Conservation (phyloP, 2,797 vertebrate species). For the Poecilia wingei region DNA sequence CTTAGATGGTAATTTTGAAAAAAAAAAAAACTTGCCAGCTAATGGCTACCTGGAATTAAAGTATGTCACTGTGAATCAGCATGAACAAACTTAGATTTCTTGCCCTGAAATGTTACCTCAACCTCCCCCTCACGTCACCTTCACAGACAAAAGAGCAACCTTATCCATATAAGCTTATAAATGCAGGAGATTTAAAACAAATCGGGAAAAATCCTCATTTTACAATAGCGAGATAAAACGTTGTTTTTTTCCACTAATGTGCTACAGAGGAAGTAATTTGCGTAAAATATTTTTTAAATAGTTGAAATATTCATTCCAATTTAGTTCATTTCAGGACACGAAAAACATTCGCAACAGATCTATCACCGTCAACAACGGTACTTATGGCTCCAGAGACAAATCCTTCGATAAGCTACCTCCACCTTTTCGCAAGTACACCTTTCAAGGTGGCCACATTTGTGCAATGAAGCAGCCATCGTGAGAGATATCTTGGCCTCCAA, state of each 20-base stretch:
- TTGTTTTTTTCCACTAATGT: too few relatives aligned
- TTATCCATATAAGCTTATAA: neutral
- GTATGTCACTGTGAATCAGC: constrained; percentile 24
- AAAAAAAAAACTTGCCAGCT: constrained; percentile 31
- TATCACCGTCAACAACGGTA: neutral
- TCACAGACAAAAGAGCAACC: neutral
- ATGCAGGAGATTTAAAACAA: neutral
- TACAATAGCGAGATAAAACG: neutral
- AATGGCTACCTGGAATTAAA: constrained; percentile 32
- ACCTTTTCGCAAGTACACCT: neutral
- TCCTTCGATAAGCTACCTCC: neutral
- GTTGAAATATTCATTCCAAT: neutral
- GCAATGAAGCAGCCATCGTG: too few relatives aligned
- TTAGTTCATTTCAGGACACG: neutral
- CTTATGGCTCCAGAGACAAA: neutral
- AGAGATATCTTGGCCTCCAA: too few relatives aligned
- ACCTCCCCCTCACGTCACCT: neutral
- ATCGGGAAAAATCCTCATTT: neutral
- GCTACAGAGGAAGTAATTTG: neutral
- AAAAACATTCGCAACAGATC: neutral
- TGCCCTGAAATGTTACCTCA: constrained; percentile 10
- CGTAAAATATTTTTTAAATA: neutral
- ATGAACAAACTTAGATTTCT: constrained; percentile 22
- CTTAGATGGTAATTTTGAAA: constrained; percentile 34
- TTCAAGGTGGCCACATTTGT: neutral